Evolutionary conservation across 2,888 invertebrate genomes (phyloP), one percentile per base, ranked within the genome.

Genomic region (Amphipyra berbera): DNA sequence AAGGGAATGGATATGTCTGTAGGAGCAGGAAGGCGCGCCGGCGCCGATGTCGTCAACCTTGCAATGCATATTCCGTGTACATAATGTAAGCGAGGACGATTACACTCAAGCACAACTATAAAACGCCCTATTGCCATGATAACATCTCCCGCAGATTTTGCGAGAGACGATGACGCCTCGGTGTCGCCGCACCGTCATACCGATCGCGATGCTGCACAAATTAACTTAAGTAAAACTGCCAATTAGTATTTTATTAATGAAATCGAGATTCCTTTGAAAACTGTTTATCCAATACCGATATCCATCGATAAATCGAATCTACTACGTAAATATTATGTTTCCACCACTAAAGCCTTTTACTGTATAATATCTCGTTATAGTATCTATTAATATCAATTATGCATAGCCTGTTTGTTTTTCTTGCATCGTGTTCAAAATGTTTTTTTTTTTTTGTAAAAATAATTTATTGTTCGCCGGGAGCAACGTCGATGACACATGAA

Each of bases 11-110:
- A 74, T 74, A 71, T 68, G 73, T 72, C 69, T 76, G 78, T 62
- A 61, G 74, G 71, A 85, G 76, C 84, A 88, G 89, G 88, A 88
- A 90, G 88, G 82, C 78, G 71, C 72, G 61, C 63, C 61, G 53
- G 81, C 78, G 78, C 77, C 83, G 76, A 85, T 83, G 88, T 82
- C 82, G 86, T 81, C 88, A 84, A 84, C 89, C 88, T 89, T 88
- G 85, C 74, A 68, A 69, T 79, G 74, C 75, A 79, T 79, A 85
- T 83, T 84, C 82, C 78, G 68, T 70, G 70, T 75, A 68, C 70
- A 68, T 73, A 75, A 73, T 76, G 69, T 68, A 76, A 73, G 67
- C 78, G 79, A 83, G 80, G 80, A 82, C 78, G 75, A 79, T 76
- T 74, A 68, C 67, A 72, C 65, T 65, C 61, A 42, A 55, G 60